Percentiles rank a stretch among this genome's conserved stretches.
These are phyloP conservation scores for Drepana arcuata DNA, from an alignment of 1,140 invertebrate species.

Conservation along the genomic window DNA sequence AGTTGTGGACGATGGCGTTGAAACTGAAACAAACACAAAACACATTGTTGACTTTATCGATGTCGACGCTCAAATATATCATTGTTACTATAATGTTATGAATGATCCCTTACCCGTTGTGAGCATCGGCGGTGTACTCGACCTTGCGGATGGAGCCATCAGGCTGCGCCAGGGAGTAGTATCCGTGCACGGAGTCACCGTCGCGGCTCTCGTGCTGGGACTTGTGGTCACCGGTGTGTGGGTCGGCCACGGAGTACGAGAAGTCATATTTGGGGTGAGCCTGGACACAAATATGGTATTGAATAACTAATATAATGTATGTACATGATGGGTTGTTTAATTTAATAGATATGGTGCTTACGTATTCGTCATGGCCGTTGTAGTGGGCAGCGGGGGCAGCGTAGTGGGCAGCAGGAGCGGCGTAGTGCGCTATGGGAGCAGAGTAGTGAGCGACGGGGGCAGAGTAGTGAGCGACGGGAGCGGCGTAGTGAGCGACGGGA, in stretches of 20 bases:
- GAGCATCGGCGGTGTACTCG: constrained; percentile 55
- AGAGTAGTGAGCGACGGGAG: constrained; percentile 30
- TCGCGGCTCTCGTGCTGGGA: constrained; percentile 44
- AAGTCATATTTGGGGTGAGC: constrained; percentile 59
- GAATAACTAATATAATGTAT: too few relatives aligned
- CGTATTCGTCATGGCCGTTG: constrained; percentile 38
- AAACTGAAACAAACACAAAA: constrained; percentile 19
- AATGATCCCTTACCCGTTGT: constrained; percentile 47
- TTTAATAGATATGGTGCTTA: constrained; percentile 18
- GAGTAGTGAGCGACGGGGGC: constrained; percentile 29
- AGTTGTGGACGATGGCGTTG: constrained; percentile 26
- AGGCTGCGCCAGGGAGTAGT: constrained; percentile 52
- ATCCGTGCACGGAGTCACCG: constrained; percentile 48
- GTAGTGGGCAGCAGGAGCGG: constrained; percentile 30
- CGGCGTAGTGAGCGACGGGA: constrained; percentile 22
- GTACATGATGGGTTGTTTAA: too few relatives aligned
- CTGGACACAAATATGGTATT: constrained; percentile 20
- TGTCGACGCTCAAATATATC: too few relatives aligned
- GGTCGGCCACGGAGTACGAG: constrained; percentile 54
- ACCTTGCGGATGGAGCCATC: constrained; percentile 62
- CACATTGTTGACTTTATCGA: too few relatives aligned
- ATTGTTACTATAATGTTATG: too few relatives aligned
- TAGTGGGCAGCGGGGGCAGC: constrained; percentile 18
- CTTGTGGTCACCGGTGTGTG: constrained; percentile 57
- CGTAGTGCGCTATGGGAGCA: constrained; percentile 26